Base-by-base conservation (phyloP, 2,797 vertebrate species). In the Sebastes cheni region DNA sequence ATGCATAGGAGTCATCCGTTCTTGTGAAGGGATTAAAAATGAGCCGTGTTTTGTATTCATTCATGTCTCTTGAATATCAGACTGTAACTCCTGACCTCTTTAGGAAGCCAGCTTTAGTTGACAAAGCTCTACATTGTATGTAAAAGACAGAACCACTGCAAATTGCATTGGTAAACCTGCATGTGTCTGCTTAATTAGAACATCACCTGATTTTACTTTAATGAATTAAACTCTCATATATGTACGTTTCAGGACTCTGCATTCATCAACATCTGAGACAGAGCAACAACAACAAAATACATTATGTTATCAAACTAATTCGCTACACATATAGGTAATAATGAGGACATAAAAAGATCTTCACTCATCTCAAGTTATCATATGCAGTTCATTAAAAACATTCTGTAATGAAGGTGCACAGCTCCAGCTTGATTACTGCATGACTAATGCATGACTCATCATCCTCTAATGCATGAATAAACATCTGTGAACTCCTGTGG, bases 391-490 rank as follows among this genome's bases (percentile, higher is more conserved):
- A 69, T 68, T 23, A 74, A 52, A 52, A 52, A 54, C 60, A 20
- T 27, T 55, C 27, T 8, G 16, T 83, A 67, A 79, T 83, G 61
- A 73, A n/a, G 12, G 6, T 3, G 8, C 27, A 55, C 22, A n/a
- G 59, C 25, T 61, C 30, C 22, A 6, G 30, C 39, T n/a, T 77
- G 60, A 76, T 79, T 75, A 55, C 16, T 8, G 50, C 79, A 68
- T 66, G 76, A 79, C 58, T 81, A 79, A 84, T 68, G 20, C n/a
- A 60, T 56, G 70, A 80, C 52, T 81, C 78, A 80, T 73, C 32
- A n/a, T 54, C 18, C 20, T 23, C 65, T 36, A 36, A 61, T 32
- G 55, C 42, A 58, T 56, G 25, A 54, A 70, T 75, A 56, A 70
- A 80, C 50, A 58, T 16, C 34, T 23, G 23, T 10, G 4, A 62